Evolutionary conservation across 2,797 vertebrate species (phyloP).

Genomic region (Eurystomus glaucurus): DNA sequence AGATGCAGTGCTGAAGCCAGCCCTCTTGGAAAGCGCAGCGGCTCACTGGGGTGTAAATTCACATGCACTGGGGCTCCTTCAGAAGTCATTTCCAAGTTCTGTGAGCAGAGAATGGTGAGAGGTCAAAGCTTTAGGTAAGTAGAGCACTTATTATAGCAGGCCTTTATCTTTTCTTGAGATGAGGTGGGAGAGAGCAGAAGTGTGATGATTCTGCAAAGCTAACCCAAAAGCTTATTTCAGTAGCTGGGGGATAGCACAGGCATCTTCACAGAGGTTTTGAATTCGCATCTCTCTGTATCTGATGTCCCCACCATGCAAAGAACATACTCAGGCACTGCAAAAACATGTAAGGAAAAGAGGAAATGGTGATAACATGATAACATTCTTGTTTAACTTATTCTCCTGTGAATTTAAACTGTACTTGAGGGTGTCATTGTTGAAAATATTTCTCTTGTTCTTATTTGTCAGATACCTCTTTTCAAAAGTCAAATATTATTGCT

Average conservation of each 20-base stretch:
- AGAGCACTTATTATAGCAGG: not conserved
- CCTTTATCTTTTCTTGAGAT: constrained; percentile 39
- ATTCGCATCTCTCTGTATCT: not conserved
- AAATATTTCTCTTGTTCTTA: not conserved
- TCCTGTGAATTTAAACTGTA: not conserved
- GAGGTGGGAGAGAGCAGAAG: not conserved
- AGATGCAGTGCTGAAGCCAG: not conserved
- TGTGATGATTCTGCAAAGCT: constrained; percentile 43
- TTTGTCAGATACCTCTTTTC: not conserved
- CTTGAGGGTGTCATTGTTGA: not conserved
- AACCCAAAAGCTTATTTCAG: not conserved
- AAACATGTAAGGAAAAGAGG: not conserved
- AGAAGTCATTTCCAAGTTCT: not conserved
- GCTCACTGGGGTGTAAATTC: not conserved
- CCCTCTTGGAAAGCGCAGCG: not conserved
- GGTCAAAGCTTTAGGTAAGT: constrained; percentile 67
- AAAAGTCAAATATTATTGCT: not conserved
- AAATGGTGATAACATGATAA: not conserved
- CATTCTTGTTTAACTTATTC: not conserved
- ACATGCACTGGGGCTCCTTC: rapidly evolving
- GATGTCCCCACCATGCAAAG: not conserved
- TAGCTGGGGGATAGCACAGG: not conserved
- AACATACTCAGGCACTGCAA: not conserved
- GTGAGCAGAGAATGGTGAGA: not conserved
- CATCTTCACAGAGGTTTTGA: rapidly evolving